Base-by-base conservation (phyloP, 2,888 invertebrate genomes). In the Hirtodrosophila confusa region DNA sequence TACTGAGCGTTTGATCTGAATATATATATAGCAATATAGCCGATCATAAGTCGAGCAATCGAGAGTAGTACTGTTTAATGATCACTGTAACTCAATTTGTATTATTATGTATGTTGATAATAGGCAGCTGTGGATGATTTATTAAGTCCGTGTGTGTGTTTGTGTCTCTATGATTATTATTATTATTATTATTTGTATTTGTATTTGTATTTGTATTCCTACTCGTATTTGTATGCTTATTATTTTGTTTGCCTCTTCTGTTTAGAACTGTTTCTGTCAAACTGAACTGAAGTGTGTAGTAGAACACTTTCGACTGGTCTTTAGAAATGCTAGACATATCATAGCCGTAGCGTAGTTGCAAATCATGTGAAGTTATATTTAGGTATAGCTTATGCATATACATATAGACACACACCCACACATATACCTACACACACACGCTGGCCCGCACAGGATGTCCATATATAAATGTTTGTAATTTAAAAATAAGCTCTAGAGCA, bases 231-330 rank as follows among this genome's bases (percentile, higher is more conserved):
- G 29, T 17, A 24, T 23, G 5, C 27, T 37, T 37, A 49, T n/a
- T 35, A 36, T n/a, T n/a, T n/a, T 17, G 17, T 17, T 17, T 17
- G 17, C 17, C 17, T 33, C 33, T 17, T 33, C 7, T 23, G 48
- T 43, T 45, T 35, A 53, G 33, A 37, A 37, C 35, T 35, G 27
- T 10, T 12, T 39, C 56, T 11, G 12, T 29, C 17, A 33, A 56
- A 56, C 47, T 63, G 50, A 51, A 62, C 41, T 68, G 29, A 68
- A 72, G 72, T 72, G 72, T 73, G 50, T 61, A 48, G 40, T 54
- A 55, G 6, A 55, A 73, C 70, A 69, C 70, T 73, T 75, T 51
- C 47, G 74, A 75, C 74, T 75, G 74, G 56, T 71, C 62, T 56
- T 63, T 68, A 64, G 57, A 43, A 63, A 64, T 51, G 47, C 47